A percentile compares a stretch with the other conserved stretches of the same genome.
phyloP scores from a whole-genome alignment of 64 coral and sea anemone genomes.

The Exaiptasia diaphana region DNA sequence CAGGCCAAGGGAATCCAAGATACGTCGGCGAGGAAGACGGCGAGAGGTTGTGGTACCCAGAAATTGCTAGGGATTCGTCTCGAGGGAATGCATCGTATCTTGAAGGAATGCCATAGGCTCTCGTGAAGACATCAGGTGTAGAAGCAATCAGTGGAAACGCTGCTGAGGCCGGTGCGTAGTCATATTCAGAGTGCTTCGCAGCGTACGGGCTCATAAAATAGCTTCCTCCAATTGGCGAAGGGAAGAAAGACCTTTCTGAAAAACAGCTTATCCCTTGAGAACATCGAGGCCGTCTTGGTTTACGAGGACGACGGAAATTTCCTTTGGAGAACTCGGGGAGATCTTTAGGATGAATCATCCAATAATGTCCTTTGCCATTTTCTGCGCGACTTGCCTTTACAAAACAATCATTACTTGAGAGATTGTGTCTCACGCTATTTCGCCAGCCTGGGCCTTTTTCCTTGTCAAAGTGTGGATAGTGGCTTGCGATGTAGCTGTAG shows the following conservation, averaged over 20 bases:
- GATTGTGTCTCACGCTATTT: constrained; percentile 76
- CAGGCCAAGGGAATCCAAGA: constrained; percentile 4
- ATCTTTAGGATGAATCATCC: constrained; percentile 87
- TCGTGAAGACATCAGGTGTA: not conserved
- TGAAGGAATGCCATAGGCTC: not conserved
- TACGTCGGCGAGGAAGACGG: not conserved
- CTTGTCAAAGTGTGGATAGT: constrained; percentile 70
- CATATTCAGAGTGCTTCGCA: not conserved
- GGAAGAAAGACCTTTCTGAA: not conserved
- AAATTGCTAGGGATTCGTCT: not conserved
- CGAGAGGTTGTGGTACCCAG: not conserved
- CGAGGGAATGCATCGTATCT: not conserved
- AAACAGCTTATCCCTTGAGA: constrained; percentile 3
- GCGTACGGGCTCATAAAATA: constrained; percentile 1
- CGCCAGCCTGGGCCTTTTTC: constrained; percentile 80
- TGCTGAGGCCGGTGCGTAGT: not conserved
- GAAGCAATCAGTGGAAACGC: not conserved
- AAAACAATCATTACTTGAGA: constrained; percentile 82
- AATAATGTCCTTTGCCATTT: constrained; percentile 81
- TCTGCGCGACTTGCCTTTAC: constrained; percentile 77
- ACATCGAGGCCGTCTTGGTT: constrained; percentile 67
- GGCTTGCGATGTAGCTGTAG: constrained; percentile 64
- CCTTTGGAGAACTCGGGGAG: constrained; percentile 78
- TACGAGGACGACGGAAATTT: constrained; percentile 62
- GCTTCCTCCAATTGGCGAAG: not conserved